Base-by-base conservation (phyloP, 92 coral and sea anemone species). In the Desmophyllum pertusum region DNA sequence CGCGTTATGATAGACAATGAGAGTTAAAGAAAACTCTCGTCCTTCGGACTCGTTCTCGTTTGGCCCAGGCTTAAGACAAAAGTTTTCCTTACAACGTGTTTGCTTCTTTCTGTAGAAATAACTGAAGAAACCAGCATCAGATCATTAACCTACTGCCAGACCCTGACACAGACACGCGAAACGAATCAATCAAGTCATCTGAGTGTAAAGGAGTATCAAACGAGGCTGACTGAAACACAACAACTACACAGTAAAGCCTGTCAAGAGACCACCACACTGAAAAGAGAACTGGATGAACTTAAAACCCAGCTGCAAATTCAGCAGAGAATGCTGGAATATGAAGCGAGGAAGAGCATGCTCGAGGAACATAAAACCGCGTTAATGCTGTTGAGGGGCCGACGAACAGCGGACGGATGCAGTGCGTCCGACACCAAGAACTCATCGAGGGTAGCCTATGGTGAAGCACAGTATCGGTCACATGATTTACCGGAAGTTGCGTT, bases 301-400 rank as follows among this genome's bases (percentile, higher is more conserved):
- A 90, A 74, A 66, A 73, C 90, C 10, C 88, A 87, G 52, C 91
- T 91, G n/a, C 81, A 84, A 37, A 85, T 94, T 30, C 92, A 89
- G 50, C 69, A 81, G 57, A 82, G 82, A 42, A 84, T 87, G 66
- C 25, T 87, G 46, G 86, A 89, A 69, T 86, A 89, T 79, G 95
- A 92, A 35, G 84, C 91, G 25, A 78, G 86, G 21, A 83, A 76
- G 55, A 80, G 78, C 30, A 74, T 78, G 33, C 77, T 77, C 25
- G 84, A 86, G 42, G 85, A 85, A 35, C 87, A 73, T 43, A 79
- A 83, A n/a, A 30, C 38, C 19, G 80, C 84, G 5, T 75, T 87
- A 37, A 53, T 83, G 76, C 40, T 72, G 19, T 52, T 76, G 55
- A 61, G 81, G 33, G 55, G 80, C 19, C 88, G 81, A 31, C 75